These are phyloP conservation scores for Calameuta pallipes DNA, from an alignment of 2,888 invertebrate species.

Conservation along the genomic window DNA sequence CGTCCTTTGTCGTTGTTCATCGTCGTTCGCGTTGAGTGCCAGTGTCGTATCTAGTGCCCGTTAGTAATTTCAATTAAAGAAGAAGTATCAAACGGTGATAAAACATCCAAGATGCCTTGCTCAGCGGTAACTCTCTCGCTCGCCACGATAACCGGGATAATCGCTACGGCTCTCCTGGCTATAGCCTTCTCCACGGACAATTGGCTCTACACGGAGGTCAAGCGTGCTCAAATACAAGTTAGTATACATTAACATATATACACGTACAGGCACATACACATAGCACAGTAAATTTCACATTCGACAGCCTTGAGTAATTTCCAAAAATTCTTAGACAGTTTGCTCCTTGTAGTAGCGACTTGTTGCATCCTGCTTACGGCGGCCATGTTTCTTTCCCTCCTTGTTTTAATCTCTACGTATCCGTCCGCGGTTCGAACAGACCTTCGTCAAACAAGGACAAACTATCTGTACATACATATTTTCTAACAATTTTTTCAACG, in stretches of 20 bases:
- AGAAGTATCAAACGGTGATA: neutral
- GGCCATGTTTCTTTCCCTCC: neutral
- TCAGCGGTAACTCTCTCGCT: slow-evolving; percentile 94
- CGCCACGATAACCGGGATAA: slow-evolving; percentile 95
- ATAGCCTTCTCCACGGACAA: slow-evolving; percentile 97
- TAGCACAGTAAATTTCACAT: neutral
- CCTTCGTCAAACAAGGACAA: neutral
- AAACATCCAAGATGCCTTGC: slow-evolving; percentile 82
- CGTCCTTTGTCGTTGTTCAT: neutral
- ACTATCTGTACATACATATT: neutral
- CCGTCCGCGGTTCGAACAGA: neutral
- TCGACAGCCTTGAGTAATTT: neutral
- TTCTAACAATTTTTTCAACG: neutral
- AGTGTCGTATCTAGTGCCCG: neutral
- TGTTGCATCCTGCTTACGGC: neutral
- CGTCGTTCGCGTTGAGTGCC: neutral
- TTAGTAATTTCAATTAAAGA: neutral
- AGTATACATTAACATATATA: slow-evolving; percentile 37
- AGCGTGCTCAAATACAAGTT: slow-evolving; percentile 89
- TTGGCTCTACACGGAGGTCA: slow-evolving; percentile 95
- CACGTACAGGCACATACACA: neutral
- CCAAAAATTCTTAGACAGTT: neutral
- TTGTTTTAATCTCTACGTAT: neutral
- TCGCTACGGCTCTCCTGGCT: slow-evolving; percentile 91
- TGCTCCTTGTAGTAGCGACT: neutral